A percentile compares a stretch with the other conserved stretches of the same genome.
phyloP scores from a whole-genome alignment of 2,797 vertebrate genomes.

The Phalanger gymnotis region DNA sequence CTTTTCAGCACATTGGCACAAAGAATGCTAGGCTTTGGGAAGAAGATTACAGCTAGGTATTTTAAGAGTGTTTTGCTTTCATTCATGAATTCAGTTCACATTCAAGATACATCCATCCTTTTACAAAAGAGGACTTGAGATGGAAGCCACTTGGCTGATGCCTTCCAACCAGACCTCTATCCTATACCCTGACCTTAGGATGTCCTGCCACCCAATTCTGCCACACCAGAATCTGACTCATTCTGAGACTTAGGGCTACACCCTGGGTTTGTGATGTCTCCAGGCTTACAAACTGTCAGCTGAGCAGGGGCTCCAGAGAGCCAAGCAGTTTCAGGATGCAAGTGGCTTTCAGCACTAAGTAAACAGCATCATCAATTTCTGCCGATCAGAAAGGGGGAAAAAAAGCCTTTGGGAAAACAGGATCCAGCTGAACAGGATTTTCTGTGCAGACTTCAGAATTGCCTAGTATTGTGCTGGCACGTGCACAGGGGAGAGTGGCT shows the following conservation, averaged over 20 bases:
- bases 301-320: not conserved
- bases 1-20: not conserved
- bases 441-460: not conserved
- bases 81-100: not conserved
- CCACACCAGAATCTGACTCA: not conserved
- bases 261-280: not conserved
- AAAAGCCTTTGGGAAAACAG: not conserved
- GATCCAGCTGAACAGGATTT: not conserved
- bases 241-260: not conserved
- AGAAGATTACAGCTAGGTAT: accelerated
- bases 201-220: not conserved
- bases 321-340: not conserved
- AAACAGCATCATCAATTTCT: not conserved
- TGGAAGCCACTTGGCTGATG: not conserved
- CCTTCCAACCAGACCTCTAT: not conserved
- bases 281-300: not conserved
- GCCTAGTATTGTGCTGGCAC: conserved; percentile 54
- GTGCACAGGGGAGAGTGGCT: conserved; percentile 32
- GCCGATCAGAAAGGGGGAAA: not conserved
- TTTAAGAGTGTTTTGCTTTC: not conserved
- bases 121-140: not conserved
- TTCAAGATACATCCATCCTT: not conserved
- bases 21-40: not conserved
- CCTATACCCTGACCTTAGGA: not conserved
- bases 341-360: not conserved